A percentile compares a stretch with the other conserved stretches of the same genome.
These are phyloP conservation scores for Ceyx melanurus DNA, from an alignment of 2,113 vertebrate species.

Conservation along the genomic window DNA sequence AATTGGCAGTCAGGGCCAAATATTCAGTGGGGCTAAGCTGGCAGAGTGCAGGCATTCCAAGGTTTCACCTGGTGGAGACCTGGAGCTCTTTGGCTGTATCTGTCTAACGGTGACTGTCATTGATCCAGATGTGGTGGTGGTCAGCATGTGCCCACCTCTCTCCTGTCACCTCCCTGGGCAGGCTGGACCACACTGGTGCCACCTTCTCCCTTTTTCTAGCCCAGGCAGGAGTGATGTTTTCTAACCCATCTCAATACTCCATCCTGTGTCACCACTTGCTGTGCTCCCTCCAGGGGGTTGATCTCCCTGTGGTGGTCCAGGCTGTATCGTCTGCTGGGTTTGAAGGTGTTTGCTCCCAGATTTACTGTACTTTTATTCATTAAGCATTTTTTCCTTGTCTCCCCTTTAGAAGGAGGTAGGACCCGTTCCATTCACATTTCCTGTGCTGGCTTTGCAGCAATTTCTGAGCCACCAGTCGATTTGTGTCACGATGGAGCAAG, in stretches of 20 bases:
- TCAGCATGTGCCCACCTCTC: neutral
- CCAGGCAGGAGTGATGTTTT: fast-evolving
- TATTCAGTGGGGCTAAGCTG: neutral
- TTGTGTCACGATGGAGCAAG: neutral
- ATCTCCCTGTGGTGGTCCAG: neutral
- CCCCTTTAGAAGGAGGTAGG: neutral
- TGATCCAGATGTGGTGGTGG: fast-evolving
- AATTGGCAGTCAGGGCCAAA: neutral
- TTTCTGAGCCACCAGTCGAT: neutral
- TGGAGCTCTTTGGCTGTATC: neutral
- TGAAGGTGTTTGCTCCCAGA: neutral
- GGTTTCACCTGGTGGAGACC: neutral
- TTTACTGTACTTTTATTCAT: neutral
- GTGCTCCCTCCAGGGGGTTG: neutral
- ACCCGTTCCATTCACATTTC: neutral
- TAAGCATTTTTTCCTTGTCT: neutral
- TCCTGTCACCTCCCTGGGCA: neutral
- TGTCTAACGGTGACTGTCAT: neutral
- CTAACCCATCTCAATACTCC: neutral
- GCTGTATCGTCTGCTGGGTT: neutral
- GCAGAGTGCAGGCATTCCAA: neutral
- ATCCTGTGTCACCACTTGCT: neutral
- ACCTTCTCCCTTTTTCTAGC: neutral
- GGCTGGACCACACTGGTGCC: neutral
- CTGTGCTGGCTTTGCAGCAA: neutral